Evolutionary conservation across 2,113 vertebrate genomes (phyloP), one percentile per base, ranked within the genome.

Genomic region (Ailuropoda melanoleuca): DNA sequence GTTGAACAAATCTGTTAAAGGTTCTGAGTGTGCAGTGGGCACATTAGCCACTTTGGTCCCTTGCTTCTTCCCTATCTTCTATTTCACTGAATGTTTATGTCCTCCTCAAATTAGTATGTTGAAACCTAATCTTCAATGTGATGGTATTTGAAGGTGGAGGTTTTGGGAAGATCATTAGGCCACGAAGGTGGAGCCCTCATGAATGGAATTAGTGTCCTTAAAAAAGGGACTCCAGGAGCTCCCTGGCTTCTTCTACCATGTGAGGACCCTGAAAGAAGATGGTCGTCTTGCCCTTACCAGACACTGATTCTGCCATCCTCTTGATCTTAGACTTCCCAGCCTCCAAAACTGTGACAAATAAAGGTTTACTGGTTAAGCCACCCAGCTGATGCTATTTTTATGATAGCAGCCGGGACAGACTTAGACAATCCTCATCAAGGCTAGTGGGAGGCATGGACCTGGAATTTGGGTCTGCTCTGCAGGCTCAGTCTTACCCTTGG

Each of bases 381-480:
- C 8, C 21, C 18, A 46, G 10, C 11, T 96, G 55, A 39, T 48
- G 37, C 15, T 39, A 77, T 66, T 58, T 93, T 93, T 34, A 4
- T 66, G 77, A 43, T 1, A 39, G 58, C 17, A 68, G 9, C 56
- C n/a, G 19, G 37, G 29, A 75, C 4, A 8, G 26, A 31, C 39
- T 19, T 11, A 37, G 68, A 48, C 18, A 13, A 3, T 58, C 13
- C 72, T 70, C 31, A 15, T 5, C 17, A 50, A 39, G 15, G 11
- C 18, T 60, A 56, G 0, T 18, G 5, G 29, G 9, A 74, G 18
- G 75, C 1, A 4, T 14, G 3, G 3, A 4, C 39, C 13, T 62
- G 43, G 24, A 6, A 18, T 62, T 78, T 62, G 55, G 11, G 21
- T 11, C 37, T 58, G 12, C 15, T 80, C 21, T 46, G 14, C 12